phyloP scores from a whole-genome alignment of 2,888 invertebrate species.

The Drosophila niveifrons region DNA sequence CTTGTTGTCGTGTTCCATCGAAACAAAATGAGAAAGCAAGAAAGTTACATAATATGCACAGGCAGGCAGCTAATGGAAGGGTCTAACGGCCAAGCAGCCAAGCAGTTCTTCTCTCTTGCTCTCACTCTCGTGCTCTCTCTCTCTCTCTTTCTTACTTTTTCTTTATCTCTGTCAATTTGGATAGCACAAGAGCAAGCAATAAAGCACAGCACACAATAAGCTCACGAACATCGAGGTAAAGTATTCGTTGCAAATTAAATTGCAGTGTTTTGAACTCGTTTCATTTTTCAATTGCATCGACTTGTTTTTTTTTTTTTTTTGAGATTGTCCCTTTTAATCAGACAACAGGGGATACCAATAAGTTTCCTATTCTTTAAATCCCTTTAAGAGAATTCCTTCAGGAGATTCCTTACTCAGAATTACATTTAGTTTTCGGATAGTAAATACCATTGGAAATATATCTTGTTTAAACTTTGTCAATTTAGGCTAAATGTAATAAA shows the following conservation, averaged over 20 bases:
- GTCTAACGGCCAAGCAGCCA: constrained; percentile 23
- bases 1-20: constrained; percentile 13
- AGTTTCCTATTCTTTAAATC: no score
- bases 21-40: constrained; percentile 11
- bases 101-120: constrained; percentile 17
- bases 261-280: not conserved
- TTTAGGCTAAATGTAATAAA: no score
- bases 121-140: not conserved
- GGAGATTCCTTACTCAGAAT: no score
- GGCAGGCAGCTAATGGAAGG: constrained; percentile 40
- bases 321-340: no score
- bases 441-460: no score
- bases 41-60: constrained; percentile 20
- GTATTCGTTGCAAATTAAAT: not conserved
- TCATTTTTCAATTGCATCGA: not conserved
- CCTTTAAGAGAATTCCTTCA: no score
- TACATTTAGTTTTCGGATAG: no score
- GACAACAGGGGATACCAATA: no score
- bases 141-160: not conserved
- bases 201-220: not conserved
- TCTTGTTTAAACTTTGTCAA: no score
- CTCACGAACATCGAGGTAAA: constrained; percentile 1
- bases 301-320: no score
- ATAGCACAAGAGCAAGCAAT: constrained; percentile 5
- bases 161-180: not conserved